Conservation (phyloP, 2,113 vertebrate genomes). For the Halichoeres trimaculatus region DNA sequence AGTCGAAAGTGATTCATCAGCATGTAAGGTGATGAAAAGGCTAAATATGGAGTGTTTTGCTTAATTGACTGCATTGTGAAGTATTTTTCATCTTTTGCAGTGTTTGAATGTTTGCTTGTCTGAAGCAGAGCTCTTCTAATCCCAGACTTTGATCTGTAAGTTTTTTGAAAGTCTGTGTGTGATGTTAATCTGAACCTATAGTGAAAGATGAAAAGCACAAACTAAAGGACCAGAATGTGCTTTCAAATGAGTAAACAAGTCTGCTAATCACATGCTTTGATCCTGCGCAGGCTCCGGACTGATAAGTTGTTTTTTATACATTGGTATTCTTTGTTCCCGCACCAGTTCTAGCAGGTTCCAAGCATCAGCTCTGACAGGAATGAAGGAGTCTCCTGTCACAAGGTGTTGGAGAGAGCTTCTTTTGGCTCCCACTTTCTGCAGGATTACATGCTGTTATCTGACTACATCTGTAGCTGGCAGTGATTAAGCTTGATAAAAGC, state of each 20-base stretch:
- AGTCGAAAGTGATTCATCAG: background rate
- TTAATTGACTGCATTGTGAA: background rate
- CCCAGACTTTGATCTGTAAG: conserved; percentile 34
- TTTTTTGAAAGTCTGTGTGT: conserved; percentile 13
- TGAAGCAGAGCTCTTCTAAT: conserved; percentile 3
- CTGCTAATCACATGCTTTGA: conserved; percentile 52
- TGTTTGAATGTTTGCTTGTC: background rate
- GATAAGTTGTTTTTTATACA: conserved; percentile 1
- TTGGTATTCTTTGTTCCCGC: background rate
- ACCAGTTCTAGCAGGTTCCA: background rate
- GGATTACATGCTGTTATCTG: conserved; percentile 68
- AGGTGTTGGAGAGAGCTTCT: conserved; percentile 24
- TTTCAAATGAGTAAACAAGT: conserved; percentile 13
- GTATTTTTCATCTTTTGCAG: background rate
- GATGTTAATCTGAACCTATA: conserved; percentile 24
- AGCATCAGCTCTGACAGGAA: background rate
- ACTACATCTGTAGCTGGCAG: conserved; percentile 41
- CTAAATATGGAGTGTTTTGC: background rate
- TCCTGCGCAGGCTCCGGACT: conserved; percentile 39
- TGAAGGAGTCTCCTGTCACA: background rate
- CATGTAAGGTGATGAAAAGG: background rate
- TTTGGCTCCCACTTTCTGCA: conserved; percentile 39
- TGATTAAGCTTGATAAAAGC: conserved; percentile 64
- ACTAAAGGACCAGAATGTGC: conserved; percentile 13
- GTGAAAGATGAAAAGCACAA: conserved; percentile 44